Base-by-base conservation (phyloP, 2,888 invertebrate species). In the Ophioninae sp. region DNA sequence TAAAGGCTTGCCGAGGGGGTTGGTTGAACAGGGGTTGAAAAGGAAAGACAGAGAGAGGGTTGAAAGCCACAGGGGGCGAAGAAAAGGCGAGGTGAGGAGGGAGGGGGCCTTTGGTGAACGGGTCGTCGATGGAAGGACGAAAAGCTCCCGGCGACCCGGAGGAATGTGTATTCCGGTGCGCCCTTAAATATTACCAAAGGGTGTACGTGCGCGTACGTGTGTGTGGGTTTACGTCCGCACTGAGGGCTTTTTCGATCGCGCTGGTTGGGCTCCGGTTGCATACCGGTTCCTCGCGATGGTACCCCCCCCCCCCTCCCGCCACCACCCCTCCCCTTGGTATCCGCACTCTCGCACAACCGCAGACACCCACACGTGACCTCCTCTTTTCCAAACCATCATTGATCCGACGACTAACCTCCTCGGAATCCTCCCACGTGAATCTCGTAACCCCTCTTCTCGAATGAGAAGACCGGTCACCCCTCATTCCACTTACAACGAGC, bases 311-410 rank as follows among this genome's bases (percentile, higher is more conserved):
- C n/a, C n/a, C n/a, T n/a, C n/a, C n/a, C n/a, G n/a, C n/a, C n/a
- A n/a, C n/a, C n/a, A n/a, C n/a, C n/a, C n/a, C 44, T 61, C 74
- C 62, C 20, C 73, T 72, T 75, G 83, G 87, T 88, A 86, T 69
- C 78, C 57, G 56, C 44, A 17, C 56, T 13, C 21, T 56, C 56
- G 56, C 74, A 37, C 74, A 73, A 8, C 62, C 21, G 1, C 64
- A n/a, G n/a, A 67, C 41, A 23, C 62, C 61, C 61, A 44, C 67
- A 37, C 86, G 85, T 77, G 81, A 86, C 84, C 88, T 87, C 87
- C 61, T 67, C 59, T 67, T 37, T 87, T 87, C 86, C 88, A 87
- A 88, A 91, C 89, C 88, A 86, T 13, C 89, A 90, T 91, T 89
- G 90, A 91, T 90, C 89, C 86, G 84, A 83, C 82, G 74, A 83